Conservation (phyloP, 2,888 invertebrate genomes). For the Ptilodon capucinus region DNA sequence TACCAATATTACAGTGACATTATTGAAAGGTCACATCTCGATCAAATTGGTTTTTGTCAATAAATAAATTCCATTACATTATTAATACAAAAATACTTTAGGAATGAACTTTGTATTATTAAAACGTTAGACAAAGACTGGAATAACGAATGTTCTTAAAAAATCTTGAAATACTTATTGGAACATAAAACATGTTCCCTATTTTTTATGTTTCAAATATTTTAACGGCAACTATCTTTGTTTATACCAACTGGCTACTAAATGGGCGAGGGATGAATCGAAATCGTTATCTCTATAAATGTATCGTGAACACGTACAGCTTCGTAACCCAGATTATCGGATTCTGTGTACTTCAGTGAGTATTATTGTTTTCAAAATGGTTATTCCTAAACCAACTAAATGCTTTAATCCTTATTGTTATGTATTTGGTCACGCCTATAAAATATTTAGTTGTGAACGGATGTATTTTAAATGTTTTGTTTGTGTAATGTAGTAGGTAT, state of each 20-base stretch:
- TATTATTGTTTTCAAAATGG: conserved; percentile 20
- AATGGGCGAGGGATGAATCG: conserved; percentile 22
- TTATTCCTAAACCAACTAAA: conserved; percentile 17
- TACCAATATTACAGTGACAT: background rate
- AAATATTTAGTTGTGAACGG: too few relatives aligned
- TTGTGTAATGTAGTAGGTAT: background rate
- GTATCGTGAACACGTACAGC: conserved; percentile 24
- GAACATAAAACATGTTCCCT: too few relatives aligned
- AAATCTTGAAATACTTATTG: too few relatives aligned
- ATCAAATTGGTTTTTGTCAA: background rate
- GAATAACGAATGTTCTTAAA: too few relatives aligned
- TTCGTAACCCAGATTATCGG: conserved; percentile 11
- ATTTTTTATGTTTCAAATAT: background rate
- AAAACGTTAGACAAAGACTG: too few relatives aligned
- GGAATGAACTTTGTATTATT: background rate
- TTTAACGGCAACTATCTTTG: background rate
- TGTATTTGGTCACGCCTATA: background rate
- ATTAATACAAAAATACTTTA: background rate
- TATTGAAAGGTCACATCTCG: background rate
- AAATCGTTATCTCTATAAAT: conserved; percentile 24
- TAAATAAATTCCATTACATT: background rate
- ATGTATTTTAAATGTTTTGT: background rate
- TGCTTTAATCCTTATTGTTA: conserved; percentile 10
- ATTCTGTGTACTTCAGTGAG: conserved; percentile 10
- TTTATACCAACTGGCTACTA: background rate